Evolutionary conservation across 2,888 invertebrate species (phyloP).

Genomic region (Mylabris sibirica): DNA sequence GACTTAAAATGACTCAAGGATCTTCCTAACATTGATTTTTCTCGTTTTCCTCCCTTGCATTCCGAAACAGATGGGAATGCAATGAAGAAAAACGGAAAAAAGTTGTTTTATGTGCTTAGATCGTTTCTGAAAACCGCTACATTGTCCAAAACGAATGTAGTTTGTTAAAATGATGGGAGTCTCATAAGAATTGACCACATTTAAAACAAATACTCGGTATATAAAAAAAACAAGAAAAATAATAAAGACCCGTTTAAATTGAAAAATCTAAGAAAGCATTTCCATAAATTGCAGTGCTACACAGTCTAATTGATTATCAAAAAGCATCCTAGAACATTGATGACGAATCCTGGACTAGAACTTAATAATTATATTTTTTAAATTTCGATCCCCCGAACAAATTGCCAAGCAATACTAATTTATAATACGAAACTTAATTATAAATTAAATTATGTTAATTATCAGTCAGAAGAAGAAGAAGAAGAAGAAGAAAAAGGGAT

Average conservation of each 20-base stretch:
- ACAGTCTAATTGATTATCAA: constrained; percentile 17
- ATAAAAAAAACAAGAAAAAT: neutral
- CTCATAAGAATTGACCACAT: too few relatives aligned
- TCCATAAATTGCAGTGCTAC: constrained; percentile 21
- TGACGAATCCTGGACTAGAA: constrained; percentile 31
- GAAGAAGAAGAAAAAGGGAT: neutral
- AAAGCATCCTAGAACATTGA: constrained; percentile 29
- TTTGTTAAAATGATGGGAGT: too few relatives aligned
- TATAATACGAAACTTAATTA: neutral
- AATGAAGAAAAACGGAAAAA: too few relatives aligned
- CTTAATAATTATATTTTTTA: constrained; percentile 16
- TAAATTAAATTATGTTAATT: constrained; percentile 4
- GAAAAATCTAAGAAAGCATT: constrained; percentile 23
- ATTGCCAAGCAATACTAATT: constrained; percentile 24
- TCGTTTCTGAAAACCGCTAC: too few relatives aligned
- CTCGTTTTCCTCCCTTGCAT: too few relatives aligned
- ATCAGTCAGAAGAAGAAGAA: constrained; percentile 45
- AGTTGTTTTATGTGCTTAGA: too few relatives aligned
- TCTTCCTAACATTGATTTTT: too few relatives aligned
- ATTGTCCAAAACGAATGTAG: too few relatives aligned
- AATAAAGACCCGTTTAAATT: constrained; percentile 26
- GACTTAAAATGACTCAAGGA: too few relatives aligned
- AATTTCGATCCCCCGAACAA: neutral
- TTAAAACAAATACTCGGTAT: too few relatives aligned
- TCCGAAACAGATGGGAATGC: too few relatives aligned